Percentiles rank a stretch among this genome's conserved stretches.
These are phyloP conservation scores for Silurus lanzhouensis DNA, from an alignment of 2,797 vertebrate species.

Conservation along the genomic window DNA sequence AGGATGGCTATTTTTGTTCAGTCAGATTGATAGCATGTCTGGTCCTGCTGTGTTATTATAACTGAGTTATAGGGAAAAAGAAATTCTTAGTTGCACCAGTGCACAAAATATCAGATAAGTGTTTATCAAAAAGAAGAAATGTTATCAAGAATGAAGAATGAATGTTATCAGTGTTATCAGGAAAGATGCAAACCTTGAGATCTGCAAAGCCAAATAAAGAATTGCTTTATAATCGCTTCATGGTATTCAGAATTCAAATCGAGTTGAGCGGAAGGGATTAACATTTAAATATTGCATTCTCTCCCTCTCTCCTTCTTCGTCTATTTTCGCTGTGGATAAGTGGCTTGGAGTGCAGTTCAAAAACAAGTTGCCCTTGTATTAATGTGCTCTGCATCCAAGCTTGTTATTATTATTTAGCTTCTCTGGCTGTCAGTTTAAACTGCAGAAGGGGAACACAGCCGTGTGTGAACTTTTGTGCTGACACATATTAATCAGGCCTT, in stretches of 20 bases:
- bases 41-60: background rate
- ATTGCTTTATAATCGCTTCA: background rate
- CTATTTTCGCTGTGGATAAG: background rate
- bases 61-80: background rate
- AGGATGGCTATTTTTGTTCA: conserved; percentile 4
- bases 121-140: background rate
- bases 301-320: background rate
- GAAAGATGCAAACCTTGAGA: background rate
- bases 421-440: background rate
- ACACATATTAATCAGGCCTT: background rate
- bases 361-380: conserved; percentile 5
- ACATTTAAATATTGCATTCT: background rate
- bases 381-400: background rate
- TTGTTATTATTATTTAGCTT: conserved; percentile 18
- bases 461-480: background rate
- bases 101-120: background rate
- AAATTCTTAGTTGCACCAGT: background rate
- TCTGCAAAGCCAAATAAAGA: background rate
- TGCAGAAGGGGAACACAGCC: background rate
- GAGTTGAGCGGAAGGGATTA: background rate
- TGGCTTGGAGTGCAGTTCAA: background rate
- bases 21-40: background rate
- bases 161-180: background rate
- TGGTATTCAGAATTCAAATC: background rate
- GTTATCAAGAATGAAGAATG: background rate